Evolutionary conservation across 2,113 vertebrate genomes (phyloP).

Genomic region (Epinephelus fuscoguttatus): DNA sequence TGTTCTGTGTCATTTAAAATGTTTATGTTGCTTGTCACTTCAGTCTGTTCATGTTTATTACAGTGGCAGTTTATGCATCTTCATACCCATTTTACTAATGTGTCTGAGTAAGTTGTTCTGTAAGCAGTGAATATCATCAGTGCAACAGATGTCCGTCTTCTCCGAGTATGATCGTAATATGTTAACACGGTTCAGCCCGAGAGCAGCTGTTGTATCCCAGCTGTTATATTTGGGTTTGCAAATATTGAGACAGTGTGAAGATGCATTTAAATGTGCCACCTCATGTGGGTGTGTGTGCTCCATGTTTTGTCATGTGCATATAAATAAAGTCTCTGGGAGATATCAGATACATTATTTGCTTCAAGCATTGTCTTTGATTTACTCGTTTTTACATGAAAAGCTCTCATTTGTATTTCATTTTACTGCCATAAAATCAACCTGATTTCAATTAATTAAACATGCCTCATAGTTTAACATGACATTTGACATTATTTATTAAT

Average conservation of each 20-base stretch:
- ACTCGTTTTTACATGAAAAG: background rate
- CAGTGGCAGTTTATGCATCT: background rate
- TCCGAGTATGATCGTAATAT: background rate
- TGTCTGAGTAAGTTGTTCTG: background rate
- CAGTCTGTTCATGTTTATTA: background rate
- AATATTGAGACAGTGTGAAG: background rate
- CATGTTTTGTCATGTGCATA: background rate
- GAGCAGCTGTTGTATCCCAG: slow-evolving; percentile 40
- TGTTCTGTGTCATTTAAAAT: background rate
- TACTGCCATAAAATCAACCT: background rate
- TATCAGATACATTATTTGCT: background rate
- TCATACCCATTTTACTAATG: background rate
- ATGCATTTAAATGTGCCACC: background rate
- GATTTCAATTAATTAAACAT: background rate
- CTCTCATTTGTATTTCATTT: background rate
- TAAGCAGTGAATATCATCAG: background rate
- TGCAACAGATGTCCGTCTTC: slow-evolving; percentile 27
- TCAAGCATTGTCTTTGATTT: background rate
- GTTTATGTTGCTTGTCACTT: background rate
- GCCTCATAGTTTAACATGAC: no score
- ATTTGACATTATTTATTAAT: no score
- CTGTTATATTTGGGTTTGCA: slow-evolving; percentile 7
- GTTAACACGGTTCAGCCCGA: slow-evolving; percentile 2
- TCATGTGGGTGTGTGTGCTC: background rate
- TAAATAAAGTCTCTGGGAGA: background rate